A percentile compares a stretch with the other conserved stretches of the same genome.
Conservation (phyloP, 2,797 vertebrate genomes). For the Brachyalestes nurse region DNA sequence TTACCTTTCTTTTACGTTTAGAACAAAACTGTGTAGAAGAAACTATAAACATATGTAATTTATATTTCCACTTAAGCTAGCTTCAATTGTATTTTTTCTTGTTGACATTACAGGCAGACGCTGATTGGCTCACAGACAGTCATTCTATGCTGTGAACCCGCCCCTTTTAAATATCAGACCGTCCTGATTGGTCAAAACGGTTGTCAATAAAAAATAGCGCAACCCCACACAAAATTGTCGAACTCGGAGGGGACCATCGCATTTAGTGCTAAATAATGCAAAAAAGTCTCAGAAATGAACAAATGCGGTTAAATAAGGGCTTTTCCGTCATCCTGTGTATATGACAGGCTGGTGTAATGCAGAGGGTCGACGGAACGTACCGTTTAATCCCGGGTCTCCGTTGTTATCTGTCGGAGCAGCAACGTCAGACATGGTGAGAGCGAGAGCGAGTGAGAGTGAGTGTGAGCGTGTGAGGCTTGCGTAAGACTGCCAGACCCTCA, state of each 20-base stretch:
- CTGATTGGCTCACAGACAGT: constrained; percentile 59
- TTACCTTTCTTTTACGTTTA: not conserved
- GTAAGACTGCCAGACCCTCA: constrained; percentile 64
- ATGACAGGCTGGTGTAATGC: constrained; percentile 5
- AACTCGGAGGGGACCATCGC: constrained; percentile 8
- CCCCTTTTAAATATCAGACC: not conserved
- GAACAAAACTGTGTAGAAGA: not conserved
- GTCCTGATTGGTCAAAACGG: constrained; percentile 32
- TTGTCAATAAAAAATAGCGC: constrained; percentile 33
- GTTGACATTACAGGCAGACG: constrained; percentile 69
- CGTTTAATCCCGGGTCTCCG: constrained; percentile 81
- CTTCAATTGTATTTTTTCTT: constrained; percentile 49
- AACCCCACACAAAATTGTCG: constrained; percentile 3
- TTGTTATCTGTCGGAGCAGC: constrained; percentile 71
- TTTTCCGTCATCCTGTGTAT: not conserved
- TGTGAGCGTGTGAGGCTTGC: constrained; percentile 55
- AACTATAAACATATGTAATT: not conserved
- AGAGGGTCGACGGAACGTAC: constrained; percentile 56
- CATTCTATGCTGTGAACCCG: constrained; percentile 6
- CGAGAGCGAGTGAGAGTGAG: constrained; percentile 21
- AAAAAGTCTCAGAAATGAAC: constrained; percentile 27
- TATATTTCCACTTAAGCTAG: constrained; percentile 25
- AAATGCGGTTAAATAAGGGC: accelerated
- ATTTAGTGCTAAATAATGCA: constrained; percentile 55
- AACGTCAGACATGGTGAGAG: constrained; percentile 72